Base-by-base conservation (phyloP, 2,888 invertebrate genomes). In the Drosophila siamana region DNA sequence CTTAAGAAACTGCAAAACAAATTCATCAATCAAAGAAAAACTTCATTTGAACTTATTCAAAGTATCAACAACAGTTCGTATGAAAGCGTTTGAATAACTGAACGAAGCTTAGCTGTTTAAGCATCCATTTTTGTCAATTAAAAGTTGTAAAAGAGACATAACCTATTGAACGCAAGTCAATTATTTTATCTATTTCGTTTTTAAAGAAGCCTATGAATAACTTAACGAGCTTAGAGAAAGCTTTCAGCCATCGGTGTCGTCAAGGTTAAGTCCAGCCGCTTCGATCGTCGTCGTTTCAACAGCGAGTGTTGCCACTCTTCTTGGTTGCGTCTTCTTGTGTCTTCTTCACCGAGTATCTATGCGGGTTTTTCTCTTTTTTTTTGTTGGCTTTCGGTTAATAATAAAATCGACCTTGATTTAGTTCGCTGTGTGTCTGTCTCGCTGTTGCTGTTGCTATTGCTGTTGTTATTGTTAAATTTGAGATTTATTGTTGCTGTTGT, bases 361-460 rank as follows among this genome's bases (percentile, higher is more conserved):
- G 69, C 64, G 51, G 30, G 56, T 64, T 69, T 68, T 48, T 62
- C 68, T 41, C 54, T 66, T 28, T 55, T 54, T 66, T 28, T 66
- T 24, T 57, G 19, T 75, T 71, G 64, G 72, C 57, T 76, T 74
- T 78, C 71, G 71, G 74, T 80, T 84, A 81, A 86, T 86, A 80
- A 78, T 74, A 75, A 73, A 63, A 77, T 78, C 77, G 76, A 83
- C 90, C 90, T 90, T 90, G 88, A 90, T 87, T 89, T 74, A 77
- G 78, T 85, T 89, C 60, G 67, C 61, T 66, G 43, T 52, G 52
- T n/a, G 24, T 36, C 13, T 9, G 48, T 40, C 28, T 46, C 26
- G 38, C 41, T 33, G 40, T 60, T 24, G 30, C 36, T 57, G 51
- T 36, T 64, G 30, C 36, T 57, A 48, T 36, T 64, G 54, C 54